Evolutionary conservation across 1,140 invertebrate species (phyloP), one percentile per base, ranked within the genome.

Genomic region (Formica selysi): DNA sequence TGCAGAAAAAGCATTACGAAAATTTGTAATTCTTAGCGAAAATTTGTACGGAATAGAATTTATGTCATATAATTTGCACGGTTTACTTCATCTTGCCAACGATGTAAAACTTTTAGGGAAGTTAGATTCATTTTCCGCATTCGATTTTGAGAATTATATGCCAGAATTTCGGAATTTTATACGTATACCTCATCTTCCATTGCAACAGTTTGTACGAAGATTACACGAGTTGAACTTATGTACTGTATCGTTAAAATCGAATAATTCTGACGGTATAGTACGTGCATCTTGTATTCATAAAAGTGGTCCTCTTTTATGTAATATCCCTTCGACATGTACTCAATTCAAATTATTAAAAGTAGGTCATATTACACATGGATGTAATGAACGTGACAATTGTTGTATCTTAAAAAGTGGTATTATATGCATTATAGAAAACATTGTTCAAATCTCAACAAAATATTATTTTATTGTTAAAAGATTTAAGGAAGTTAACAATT

Each of bases 271-370:
- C 3, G n/a, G 6, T 22, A 11, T 41, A 38, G 41, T 67, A n/a
- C 64, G 36, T 38, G 36, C 36, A 65, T 41, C 19, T 6, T 10
- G 19, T 41, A 67, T 10, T 67, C 64, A 67, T 41, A 41, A 41
- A 4, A 22, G 41, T 41, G 62, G 62, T 38, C 62, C 32, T 65
- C 29, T 36, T 65, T 19, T 65, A 36, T 6, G 19, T 65, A 36
- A 67, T 11, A 38, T 41, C 0, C 36, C 32, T 67, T n/a, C 3
- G 0, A 67, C 64, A 22, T 41, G 6, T 41, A 67, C 19, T n/a
- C 64, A 67, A 67, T 67, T 38, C n/a, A 67, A 67, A 67, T 67
- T 67, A 11, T 41, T 67, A 41, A 67, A 67, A 67, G 8, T n/a
- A 4, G 36, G 11, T n/a, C 10, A 10, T 5, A 11, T 67, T 38